Evolutionary conservation across 2,113 vertebrate species (phyloP).

Genomic region (Drymodes brunneopygia): DNA sequence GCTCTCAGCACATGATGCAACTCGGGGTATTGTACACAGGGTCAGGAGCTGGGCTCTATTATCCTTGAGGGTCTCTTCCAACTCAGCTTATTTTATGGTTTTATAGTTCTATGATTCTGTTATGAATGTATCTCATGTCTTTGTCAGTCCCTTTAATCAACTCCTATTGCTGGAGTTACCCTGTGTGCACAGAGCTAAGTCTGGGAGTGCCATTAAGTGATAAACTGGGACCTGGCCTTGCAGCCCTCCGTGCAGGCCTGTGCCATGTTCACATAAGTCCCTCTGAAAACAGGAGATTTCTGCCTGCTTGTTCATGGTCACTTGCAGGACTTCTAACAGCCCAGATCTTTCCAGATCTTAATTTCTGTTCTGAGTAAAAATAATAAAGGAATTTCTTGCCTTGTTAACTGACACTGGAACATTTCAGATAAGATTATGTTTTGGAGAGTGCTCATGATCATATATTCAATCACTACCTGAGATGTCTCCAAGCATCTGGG

Average conservation of each 20-base stretch:
- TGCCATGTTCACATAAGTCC: not conserved
- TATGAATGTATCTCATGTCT: not conserved
- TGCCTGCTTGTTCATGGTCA: not conserved
- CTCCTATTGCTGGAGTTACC: not conserved
- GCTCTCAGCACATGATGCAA: not conserved
- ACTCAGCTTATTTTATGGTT: not conserved
- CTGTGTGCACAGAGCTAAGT: not conserved
- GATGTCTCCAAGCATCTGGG: not conserved
- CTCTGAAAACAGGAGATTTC: not conserved
- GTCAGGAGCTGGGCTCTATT: rapidly evolving
- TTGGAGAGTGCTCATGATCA: not conserved
- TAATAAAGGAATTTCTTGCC: not conserved
- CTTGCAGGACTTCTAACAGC: not conserved
- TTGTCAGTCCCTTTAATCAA: not conserved
- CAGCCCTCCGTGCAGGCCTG: not conserved
- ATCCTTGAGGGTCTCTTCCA: not conserved
- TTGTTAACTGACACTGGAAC: not conserved
- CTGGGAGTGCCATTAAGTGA: not conserved
- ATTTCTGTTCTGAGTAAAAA: not conserved
- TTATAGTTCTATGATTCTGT: not conserved
- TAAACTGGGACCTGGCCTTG: not conserved
- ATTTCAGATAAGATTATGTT: not conserved
- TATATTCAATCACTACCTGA: not conserved
- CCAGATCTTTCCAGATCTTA: not conserved
- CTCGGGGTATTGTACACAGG: too few species aligned